Percentiles rank a stretch among this genome's conserved stretches.
phyloP scores from a whole-genome alignment of 2,113 vertebrate genomes.

The Entomyzon cyanotis region DNA sequence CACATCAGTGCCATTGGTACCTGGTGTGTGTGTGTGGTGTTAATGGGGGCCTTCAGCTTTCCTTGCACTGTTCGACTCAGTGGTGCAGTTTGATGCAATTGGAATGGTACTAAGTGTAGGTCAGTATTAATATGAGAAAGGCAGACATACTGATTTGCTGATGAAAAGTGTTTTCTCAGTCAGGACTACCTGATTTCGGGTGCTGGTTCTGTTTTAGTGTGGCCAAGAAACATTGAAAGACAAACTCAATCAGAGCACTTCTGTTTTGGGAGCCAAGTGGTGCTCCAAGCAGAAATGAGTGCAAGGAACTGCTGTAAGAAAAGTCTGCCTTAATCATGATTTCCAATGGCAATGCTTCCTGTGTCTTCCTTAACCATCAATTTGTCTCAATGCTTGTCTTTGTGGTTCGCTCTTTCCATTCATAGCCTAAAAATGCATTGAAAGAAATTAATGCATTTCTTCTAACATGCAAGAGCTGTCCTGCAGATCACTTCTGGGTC shows the following conservation, averaged over 20 bases:
- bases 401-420: background rate
- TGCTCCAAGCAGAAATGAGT: background rate
- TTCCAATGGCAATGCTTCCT: background rate
- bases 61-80: fast-evolving
- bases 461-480: background rate
- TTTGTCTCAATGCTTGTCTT: background rate
- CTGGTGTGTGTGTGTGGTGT: fast-evolving
- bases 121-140: background rate
- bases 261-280: background rate
- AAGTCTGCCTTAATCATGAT: background rate
- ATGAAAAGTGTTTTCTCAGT: background rate
- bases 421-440: background rate
- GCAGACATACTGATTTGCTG: background rate
- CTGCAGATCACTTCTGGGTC: background rate
- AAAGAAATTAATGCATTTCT: background rate
- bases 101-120: background rate
- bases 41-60: background rate
- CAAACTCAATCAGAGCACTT: background rate
- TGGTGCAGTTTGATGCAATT: background rate
- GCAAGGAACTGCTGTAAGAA: background rate
- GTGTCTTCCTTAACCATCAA: background rate
- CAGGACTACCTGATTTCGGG: background rate
- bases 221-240: background rate
- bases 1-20: fast-evolving
- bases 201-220: background rate